A percentile compares a stretch with the other conserved stretches of the same genome.
These are phyloP conservation scores for Verasper variegatus DNA, from an alignment of 2,113 vertebrate genomes.

Conservation along the genomic window DNA sequence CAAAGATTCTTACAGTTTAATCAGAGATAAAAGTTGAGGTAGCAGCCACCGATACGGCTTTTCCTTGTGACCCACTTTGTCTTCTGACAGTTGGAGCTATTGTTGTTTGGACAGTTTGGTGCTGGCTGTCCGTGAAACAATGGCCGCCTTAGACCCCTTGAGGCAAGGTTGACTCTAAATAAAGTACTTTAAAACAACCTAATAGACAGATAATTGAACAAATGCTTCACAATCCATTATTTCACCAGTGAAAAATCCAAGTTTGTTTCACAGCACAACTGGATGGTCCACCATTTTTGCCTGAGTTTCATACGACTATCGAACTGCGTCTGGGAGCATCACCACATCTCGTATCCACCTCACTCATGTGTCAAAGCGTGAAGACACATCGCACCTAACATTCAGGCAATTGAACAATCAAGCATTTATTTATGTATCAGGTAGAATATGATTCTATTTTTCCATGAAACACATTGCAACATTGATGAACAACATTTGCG, in stretches of 20 bases:
- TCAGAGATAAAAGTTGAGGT: slow-evolving; percentile 63
- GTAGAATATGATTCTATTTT: too few species aligned
- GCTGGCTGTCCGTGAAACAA: slow-evolving; percentile 39
- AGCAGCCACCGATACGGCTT: slow-evolving; percentile 36
- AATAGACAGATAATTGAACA: slow-evolving; percentile 59
- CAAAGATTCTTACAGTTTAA: slow-evolving; percentile 61
- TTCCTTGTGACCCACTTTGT: slow-evolving; percentile 52
- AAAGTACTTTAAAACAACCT: slow-evolving; percentile 31
- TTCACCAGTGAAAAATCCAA: slow-evolving; percentile 11
- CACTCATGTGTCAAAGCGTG: neutral
- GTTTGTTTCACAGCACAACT: slow-evolving; percentile 1
- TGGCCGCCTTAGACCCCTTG: slow-evolving; percentile 33
- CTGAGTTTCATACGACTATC: too few species aligned
- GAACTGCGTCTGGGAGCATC: neutral
- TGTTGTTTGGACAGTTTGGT: slow-evolving; percentile 43
- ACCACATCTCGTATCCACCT: neutral
- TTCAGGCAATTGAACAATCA: neutral
- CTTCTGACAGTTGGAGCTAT: slow-evolving; percentile 55
- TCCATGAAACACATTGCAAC: too few species aligned
- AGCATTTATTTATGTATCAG: neutral
- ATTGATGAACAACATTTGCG: too few species aligned
- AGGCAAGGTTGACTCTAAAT: slow-evolving; percentile 38
- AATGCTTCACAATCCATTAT: slow-evolving; percentile 31
- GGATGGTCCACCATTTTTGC: neutral
- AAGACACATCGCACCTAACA: neutral